Conservation (phyloP, 1,140 invertebrate species). For the Caenorhabditis brenneri region DNA sequence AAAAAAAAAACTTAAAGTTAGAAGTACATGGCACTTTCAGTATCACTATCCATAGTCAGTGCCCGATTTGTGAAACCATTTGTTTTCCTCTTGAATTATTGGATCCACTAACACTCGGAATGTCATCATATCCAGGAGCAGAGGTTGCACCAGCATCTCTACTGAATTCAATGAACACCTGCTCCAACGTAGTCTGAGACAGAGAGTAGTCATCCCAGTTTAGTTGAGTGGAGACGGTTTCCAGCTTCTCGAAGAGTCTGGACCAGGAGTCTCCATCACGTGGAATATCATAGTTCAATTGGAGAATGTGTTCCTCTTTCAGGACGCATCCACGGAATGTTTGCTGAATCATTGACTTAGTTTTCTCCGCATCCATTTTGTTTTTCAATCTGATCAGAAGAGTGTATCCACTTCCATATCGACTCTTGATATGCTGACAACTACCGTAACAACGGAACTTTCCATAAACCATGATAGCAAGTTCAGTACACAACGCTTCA, state of each 20-base stretch:
- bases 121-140: not conserved
- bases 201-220: conserved; percentile 64
- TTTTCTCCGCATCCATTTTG: conserved; percentile 65
- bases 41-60: not conserved
- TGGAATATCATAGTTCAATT: conserved; percentile 62
- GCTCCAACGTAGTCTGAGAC: conserved; percentile 65
- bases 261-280: conserved; percentile 57
- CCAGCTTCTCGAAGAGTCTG: conserved; percentile 59
- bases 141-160: conserved; percentile 46
- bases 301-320: conserved; percentile 61
- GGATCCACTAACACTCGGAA: not conserved
- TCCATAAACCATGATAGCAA: conserved; percentile 87
- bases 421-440: conserved; percentile 78
- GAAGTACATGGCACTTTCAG: not conserved
- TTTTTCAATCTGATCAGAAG: conserved; percentile 74
- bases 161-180: conserved; percentile 65
- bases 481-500: conserved; percentile 82
- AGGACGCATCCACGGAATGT: conserved; percentile 59
- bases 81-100: not conserved
- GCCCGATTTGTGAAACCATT: not conserved
- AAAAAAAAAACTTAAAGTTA: not conserved
- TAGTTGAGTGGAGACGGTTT: conserved; percentile 46
- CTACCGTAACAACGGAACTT: conserved; percentile 79
- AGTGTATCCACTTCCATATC: conserved; percentile 81
- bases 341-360: conserved; percentile 61